Conservation (phyloP, 2,888 invertebrate species). For the Labia minor region DNA sequence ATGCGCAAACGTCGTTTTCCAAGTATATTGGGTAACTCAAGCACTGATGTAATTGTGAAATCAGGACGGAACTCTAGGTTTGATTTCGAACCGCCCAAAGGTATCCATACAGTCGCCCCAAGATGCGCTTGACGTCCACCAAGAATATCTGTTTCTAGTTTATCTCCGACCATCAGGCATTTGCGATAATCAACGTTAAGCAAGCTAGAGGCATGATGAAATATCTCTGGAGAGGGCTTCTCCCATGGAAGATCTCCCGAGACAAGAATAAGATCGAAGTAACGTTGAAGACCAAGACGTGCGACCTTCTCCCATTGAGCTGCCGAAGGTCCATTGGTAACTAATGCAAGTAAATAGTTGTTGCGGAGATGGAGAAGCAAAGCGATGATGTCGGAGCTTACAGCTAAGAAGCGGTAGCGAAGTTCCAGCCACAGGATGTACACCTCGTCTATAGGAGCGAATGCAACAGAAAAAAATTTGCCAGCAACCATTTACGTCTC, state of each 20-base stretch:
- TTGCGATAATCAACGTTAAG: conserved; percentile 61
- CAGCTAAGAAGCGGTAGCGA: conserved; percentile 63
- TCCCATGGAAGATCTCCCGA: conserved; percentile 79
- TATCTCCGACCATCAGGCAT: conserved; percentile 81
- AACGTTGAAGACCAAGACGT: conserved; percentile 53
- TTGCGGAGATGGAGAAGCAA: conserved; percentile 58
- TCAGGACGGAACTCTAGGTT: conserved; percentile 46
- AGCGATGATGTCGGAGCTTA: conserved; percentile 55
- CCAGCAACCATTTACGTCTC: background rate
- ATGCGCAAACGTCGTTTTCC: background rate
- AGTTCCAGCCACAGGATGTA: conserved; percentile 68
- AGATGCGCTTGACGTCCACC: conserved; percentile 67
- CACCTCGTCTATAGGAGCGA: conserved; percentile 45
- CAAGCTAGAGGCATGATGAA: conserved; percentile 65
- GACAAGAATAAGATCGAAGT: conserved; percentile 69
- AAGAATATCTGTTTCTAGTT: conserved; percentile 75
- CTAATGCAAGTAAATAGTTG: conserved; percentile 65
- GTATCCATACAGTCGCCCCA: conserved; percentile 72
- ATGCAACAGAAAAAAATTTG: conserved; percentile 28
- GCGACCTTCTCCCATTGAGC: conserved; percentile 83
- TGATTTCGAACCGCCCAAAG: conserved; percentile 41
- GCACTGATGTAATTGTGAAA: conserved; percentile 53
- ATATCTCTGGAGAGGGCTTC: conserved; percentile 73
- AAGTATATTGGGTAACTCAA: conserved; percentile 50
- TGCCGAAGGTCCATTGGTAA: conserved; percentile 76